phyloP scores from a whole-genome alignment of 2,888 invertebrate species.

The Oscheius sp. region DNA sequence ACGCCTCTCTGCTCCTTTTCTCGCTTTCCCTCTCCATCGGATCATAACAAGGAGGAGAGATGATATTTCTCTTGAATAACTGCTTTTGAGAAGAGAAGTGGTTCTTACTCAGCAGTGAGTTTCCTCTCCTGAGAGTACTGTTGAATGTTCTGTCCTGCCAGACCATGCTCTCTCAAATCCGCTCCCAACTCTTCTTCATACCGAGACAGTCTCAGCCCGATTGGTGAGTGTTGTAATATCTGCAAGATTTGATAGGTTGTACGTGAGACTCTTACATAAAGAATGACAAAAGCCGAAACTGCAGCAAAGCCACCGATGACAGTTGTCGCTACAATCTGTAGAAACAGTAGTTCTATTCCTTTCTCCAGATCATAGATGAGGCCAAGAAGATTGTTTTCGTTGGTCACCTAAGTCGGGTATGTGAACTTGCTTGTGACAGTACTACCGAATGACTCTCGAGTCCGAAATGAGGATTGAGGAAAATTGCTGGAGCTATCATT shows the following conservation, averaged over 20 bases:
- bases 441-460: neutral
- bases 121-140: conserved; percentile 67
- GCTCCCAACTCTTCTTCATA: conserved; percentile 70
- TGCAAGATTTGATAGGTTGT: conserved; percentile 24
- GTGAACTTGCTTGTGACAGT: neutral
- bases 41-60: neutral
- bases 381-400: conserved; percentile 34
- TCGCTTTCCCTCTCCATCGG: conserved; percentile 21
- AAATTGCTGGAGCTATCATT: conserved; percentile 68
- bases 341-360: conserved; percentile 39
- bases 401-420: conserved; percentile 14
- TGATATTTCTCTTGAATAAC: conserved; percentile 2
- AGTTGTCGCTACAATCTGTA: conserved; percentile 40
- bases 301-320: conserved; percentile 44
- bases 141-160: conserved; percentile 68
- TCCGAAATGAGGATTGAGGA: conserved; percentile 36
- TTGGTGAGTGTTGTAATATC: conserved; percentile 60
- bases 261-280: conserved; percentile 40
- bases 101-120: conserved; percentile 57
- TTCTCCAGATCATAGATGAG: conserved; percentile 42
- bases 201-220: conserved; percentile 64
- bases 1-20: conserved; percentile 25
- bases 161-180: conserved; percentile 68
- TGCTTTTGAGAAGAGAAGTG: neutral
- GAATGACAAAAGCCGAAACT: conserved; percentile 43